These are phyloP conservation scores for Planococcus citri DNA, from an alignment of 1,140 invertebrate species.

Conservation along the genomic window DNA sequence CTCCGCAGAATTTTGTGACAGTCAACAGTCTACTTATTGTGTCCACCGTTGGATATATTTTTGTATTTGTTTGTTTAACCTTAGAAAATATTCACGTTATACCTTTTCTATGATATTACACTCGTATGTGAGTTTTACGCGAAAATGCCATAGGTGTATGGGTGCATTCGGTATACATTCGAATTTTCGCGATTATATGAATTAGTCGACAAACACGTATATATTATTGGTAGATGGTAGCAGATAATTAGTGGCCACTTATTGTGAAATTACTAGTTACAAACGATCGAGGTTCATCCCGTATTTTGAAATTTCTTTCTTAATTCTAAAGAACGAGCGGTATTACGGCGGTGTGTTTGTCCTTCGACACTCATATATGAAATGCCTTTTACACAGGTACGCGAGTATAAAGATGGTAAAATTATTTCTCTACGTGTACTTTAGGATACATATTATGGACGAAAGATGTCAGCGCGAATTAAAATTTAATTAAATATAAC, in stretches of 20 bases:
- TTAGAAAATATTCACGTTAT: too few relatives aligned
- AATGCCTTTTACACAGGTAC: too few relatives aligned
- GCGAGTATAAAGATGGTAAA: background rate
- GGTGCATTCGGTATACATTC: too few relatives aligned
- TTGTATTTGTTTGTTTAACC: too few relatives aligned
- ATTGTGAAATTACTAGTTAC: background rate
- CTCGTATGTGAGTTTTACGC: too few relatives aligned
- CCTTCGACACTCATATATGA: too few relatives aligned
- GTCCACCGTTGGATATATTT: too few relatives aligned
- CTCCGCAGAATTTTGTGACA: too few relatives aligned
- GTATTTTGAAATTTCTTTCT: slow-evolving; percentile 4
- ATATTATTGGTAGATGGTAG: background rate
- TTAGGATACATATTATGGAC: background rate
- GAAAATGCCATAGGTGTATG: too few relatives aligned
- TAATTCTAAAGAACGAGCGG: background rate
- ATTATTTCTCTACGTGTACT: background rate
- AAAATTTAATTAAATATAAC: background rate
- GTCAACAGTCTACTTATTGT: too few relatives aligned
- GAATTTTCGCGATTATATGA: background rate
- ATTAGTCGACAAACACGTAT: background rate
- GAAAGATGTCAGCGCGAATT: background rate
- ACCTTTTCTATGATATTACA: too few relatives aligned
- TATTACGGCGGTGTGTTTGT: background rate
- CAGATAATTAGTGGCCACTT: background rate
- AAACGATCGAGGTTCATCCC: background rate